These are phyloP conservation scores for Diglossa cyanea DNA, from an alignment of 2,797 vertebrate genomes.

Conservation along the genomic window DNA sequence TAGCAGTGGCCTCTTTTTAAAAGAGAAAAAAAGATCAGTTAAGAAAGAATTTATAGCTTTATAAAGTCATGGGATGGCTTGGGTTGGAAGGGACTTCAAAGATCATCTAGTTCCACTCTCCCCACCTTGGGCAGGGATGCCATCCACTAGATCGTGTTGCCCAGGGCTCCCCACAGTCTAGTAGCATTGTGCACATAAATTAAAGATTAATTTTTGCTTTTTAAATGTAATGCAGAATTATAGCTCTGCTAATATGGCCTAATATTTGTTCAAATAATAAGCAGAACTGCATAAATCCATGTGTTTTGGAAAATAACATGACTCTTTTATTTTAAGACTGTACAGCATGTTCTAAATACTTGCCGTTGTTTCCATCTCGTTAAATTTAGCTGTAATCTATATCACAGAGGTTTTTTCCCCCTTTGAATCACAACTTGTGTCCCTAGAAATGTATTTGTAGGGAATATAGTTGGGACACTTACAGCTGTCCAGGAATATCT, in stretches of 20 bases:
- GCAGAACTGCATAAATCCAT: neutral
- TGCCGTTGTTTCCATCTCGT: neutral
- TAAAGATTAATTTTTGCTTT: neutral
- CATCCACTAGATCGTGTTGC: neutral
- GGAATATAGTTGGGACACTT: neutral
- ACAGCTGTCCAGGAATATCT: neutral
- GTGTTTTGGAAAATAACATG: neutral
- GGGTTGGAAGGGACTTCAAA: neutral
- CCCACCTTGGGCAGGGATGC: neutral
- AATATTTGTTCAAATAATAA: neutral
- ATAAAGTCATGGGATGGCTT: neutral
- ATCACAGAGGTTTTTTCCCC: neutral
- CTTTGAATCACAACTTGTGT: neutral
- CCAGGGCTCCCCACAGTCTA: neutral
- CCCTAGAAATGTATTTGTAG: neutral
- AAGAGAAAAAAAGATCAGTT: neutral
- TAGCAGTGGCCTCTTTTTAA: neutral
- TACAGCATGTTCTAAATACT: neutral
- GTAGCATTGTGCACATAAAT: neutral
- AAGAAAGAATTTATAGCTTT: neutral
- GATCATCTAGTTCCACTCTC: neutral
- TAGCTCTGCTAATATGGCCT: neutral
- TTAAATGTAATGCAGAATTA: neutral
- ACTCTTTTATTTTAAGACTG: neutral
- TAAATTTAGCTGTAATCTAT: neutral